Evolutionary conservation across 2,113 vertebrate genomes (phyloP), one percentile per base, ranked within the genome.

Genomic region (Ivindomyrus marchei): DNA sequence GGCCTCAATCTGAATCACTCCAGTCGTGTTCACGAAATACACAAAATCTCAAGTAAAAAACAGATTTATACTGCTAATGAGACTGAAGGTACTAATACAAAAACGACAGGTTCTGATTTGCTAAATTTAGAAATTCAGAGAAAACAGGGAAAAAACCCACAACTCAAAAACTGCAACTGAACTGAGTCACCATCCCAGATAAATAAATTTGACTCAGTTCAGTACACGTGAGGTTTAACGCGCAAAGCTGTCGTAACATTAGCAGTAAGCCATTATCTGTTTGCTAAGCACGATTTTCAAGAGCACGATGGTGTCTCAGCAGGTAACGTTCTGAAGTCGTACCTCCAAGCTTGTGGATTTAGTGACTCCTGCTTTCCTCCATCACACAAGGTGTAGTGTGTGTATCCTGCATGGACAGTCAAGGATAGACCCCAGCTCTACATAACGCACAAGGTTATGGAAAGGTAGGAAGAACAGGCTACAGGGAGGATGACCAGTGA

Each of bases 51-150:
- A 47, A 66, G 62, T n/a, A 6, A 85, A 85, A 77, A n/a, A 77
- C 1, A 74, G 70, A 13, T 15, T 39, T 36, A 42, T n/a, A 47
- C 15, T 42, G 39, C 83, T 46, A 85, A 47, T 5, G 39, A 24
- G 42, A 46, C 15, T 24, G 80, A 42, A 39, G 39, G 17, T 85
- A 85, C 47, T 85, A 3, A 42, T 1, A n/a, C 1, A 49, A 46
- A 85, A 45, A 85, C 0, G 21, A 27, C 24, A 49, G 15, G 36
- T 80, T 80, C 74, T 6, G 6, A 80, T 80, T 6, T 3, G 15
- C 74, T 39, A 80, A 80, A 80, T 80, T 80, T 80, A 80, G 74
- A 80, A 80, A 80, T 80, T 42, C 74, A 80, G 13, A 80, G 74
- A 80, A 80, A 8, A 80, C 74, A 80, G 74, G 36, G 74, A 42